Evolutionary conservation across 2,797 vertebrate species (phyloP), one percentile per base, ranked within the genome.

Genomic region (Phataginus tricuspis): DNA sequence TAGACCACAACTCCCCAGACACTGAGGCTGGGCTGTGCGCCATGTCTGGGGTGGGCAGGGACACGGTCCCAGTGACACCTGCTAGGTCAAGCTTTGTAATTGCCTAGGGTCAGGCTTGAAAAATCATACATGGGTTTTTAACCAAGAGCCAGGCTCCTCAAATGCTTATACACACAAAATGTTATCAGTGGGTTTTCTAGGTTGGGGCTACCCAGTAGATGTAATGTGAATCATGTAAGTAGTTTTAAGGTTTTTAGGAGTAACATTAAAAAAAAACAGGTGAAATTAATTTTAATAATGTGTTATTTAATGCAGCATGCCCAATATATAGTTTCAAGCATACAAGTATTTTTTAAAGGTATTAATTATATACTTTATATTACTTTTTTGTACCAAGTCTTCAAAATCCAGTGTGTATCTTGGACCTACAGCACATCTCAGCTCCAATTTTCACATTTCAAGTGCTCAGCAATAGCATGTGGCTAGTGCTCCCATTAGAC

Each of bases 311-410:
- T 39, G 29, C 15, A 78, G 57, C 66, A 34, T 37, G 51, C 25
- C 69, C 13, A 61, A 93, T 88, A 86, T 82, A 68, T 51, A n/a
- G 83, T 82, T 74, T 95, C 10, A 87, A 31, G 16, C 77, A 77
- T 59, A n/a, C 29, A 45, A 51, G 7, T 71, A 29, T 84, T 85
- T 86, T 45, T 45, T 21, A 34, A 95, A 86, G 69, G 75, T 87
- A 72, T 27, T 89, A 79, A 83, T 42, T 27, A 87, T 45, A 16
- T 72, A 53, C 84, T 69, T 92, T 87, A 21, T 23, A 42, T 31
- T 57, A 42, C 53, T 31, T 49, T 49, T 45, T 53, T 68, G 27
- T 37, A 78, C 31, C 29, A 79, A 63, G 23, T 90, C 21, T 83
- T 91, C 18, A 42, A 91, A 95, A 27, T 77, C 4, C 31, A 53